phyloP scores from a whole-genome alignment of 2,888 invertebrate species.

The Linnaemya tessellans region DNA sequence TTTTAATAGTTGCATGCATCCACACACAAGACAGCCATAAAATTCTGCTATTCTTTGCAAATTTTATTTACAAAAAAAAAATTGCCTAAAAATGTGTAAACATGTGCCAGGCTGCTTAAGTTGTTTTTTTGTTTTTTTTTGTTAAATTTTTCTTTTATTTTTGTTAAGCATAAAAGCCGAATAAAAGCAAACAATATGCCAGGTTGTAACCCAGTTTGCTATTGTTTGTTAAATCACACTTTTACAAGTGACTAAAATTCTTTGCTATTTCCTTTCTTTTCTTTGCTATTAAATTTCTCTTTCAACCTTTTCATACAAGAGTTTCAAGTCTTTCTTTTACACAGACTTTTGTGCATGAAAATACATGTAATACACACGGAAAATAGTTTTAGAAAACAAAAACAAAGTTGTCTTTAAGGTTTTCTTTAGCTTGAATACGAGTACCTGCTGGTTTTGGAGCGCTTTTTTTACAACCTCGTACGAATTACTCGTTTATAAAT shows the following conservation, averaged over 20 bases:
- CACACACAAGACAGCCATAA: conserved; percentile 2
- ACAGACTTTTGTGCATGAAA: conserved; percentile 28
- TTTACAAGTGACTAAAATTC: conserved; percentile 65
- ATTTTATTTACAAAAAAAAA: neutral
- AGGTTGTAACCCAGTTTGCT: conserved; percentile 70
- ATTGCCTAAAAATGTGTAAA: conserved; percentile 25
- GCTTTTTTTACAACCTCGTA: neutral
- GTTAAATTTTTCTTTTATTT: neutral
- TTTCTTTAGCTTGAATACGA: conserved; percentile 46
- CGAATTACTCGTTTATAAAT: neutral
- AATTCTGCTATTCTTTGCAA: neutral
- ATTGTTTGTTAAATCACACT: conserved; percentile 72
- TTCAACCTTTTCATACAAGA: conserved; percentile 17
- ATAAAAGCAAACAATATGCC: conserved; percentile 54
- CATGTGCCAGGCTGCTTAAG: conserved; percentile 21
- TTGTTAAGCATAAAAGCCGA: conserved; percentile 10
- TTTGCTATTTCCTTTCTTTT: conserved; percentile 32
- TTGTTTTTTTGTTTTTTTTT: too few species aligned
- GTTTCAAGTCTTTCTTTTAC: conserved; percentile 32
- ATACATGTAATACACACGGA: conserved; percentile 6
- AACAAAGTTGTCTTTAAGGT: conserved; percentile 15
- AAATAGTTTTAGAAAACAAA: neutral
- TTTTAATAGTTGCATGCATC: neutral
- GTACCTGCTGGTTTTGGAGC: conserved; percentile 36
- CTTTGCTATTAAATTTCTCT: conserved; percentile 18